phyloP scores from a whole-genome alignment of 1,140 invertebrate genomes.

The Drosophila ogumai region DNA sequence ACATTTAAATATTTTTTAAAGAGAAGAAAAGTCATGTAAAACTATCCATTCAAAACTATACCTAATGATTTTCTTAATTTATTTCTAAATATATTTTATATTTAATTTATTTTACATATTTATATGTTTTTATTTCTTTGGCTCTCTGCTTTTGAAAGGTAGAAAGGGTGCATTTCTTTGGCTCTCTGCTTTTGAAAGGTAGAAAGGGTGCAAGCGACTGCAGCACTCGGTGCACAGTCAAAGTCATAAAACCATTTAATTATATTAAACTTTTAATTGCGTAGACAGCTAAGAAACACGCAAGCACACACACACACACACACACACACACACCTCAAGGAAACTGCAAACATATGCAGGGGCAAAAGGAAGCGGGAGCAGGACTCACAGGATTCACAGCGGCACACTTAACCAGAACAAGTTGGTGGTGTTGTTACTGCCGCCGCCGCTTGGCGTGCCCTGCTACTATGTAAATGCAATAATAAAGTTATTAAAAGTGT shows the following conservation, averaged over 20 bases:
- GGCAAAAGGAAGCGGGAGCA: neutral
- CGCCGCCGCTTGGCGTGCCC: constrained; percentile 40
- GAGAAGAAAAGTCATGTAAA: neutral
- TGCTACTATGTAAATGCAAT: constrained; percentile 83
- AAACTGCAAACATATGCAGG: constrained; percentile 67
- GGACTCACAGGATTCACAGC: constrained; percentile 40
- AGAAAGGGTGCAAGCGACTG: constrained; percentile 30
- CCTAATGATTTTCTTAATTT: neutral
- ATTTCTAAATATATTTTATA: too few relatives aligned
- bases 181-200: constrained; percentile 5
- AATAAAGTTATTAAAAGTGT: constrained; percentile 85
- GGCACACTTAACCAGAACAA: constrained; percentile 63
- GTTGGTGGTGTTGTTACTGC: constrained; percentile 41
- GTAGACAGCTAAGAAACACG: constrained; percentile 73
- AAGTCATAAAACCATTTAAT: constrained; percentile 85
- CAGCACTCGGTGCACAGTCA: constrained; percentile 64
- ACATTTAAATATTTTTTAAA: too few relatives aligned
- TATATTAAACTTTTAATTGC: constrained; percentile 85
- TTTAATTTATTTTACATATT: neutral
- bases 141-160: constrained; percentile 5
- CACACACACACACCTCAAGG: constrained; percentile 33
- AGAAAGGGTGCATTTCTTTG: constrained; percentile 17
- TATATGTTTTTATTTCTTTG: too few relatives aligned
- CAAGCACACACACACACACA: constrained; percentile 45
- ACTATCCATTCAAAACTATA: too few relatives aligned